phyloP scores from a whole-genome alignment of 2,888 invertebrate species.

The Anoplius nigerrimus region DNA sequence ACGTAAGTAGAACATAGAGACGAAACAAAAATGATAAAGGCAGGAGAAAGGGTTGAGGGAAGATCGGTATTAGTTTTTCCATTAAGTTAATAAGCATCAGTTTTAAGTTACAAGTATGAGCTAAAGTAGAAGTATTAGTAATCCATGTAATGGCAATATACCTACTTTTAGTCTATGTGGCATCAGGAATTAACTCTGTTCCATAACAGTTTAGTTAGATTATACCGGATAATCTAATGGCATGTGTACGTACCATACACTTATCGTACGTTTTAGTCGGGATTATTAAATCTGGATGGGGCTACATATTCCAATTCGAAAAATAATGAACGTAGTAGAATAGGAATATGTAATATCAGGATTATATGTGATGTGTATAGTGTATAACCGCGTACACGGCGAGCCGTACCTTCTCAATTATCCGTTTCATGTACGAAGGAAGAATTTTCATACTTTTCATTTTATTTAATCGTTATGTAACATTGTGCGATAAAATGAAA shows the following conservation, averaged over 20 bases:
- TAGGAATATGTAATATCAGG: not conserved
- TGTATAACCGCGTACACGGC: not conserved
- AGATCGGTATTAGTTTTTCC: slow-evolving; percentile 55
- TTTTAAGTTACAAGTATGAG: slow-evolving; percentile 31
- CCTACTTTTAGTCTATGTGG: slow-evolving; percentile 52
- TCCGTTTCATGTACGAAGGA: not conserved
- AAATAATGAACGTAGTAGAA: not conserved
- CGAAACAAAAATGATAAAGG: slow-evolving; percentile 53
- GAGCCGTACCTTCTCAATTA: too few species aligned
- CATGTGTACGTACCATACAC: too few species aligned
- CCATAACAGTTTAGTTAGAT: slow-evolving; percentile 56
- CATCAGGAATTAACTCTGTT: slow-evolving; percentile 69
- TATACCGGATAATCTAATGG: not conserved
- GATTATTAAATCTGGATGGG: not conserved
- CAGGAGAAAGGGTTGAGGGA: slow-evolving; percentile 50
- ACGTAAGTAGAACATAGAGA: slow-evolving; percentile 28
- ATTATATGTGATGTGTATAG: not conserved
- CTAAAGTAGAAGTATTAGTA: slow-evolving; percentile 26
- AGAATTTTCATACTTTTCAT: slow-evolving; percentile 7
- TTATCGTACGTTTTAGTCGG: not conserved
- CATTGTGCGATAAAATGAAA: slow-evolving; percentile 5
- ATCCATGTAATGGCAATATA: slow-evolving; percentile 30
- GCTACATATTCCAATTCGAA: not conserved
- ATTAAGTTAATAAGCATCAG: slow-evolving; percentile 47
- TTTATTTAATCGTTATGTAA: slow-evolving; percentile 16